Conservation (phyloP, 2,797 vertebrate genomes). For the Acanthopagrus latus region DNA sequence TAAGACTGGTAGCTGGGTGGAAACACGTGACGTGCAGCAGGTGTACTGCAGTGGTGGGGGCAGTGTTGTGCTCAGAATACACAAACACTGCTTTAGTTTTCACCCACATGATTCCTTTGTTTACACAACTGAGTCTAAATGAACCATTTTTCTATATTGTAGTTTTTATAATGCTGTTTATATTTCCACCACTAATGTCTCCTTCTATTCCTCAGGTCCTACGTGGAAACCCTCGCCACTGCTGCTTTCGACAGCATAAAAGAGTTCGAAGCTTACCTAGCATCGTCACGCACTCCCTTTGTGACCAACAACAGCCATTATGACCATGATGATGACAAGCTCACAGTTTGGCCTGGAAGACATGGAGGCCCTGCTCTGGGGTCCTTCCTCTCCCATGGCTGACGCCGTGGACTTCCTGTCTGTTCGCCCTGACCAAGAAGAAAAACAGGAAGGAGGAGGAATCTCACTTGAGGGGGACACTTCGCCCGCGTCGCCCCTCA, state of each 20-base stretch:
- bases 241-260: constrained; percentile 86
- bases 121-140: not conserved
- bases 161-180: not conserved
- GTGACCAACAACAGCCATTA: constrained; percentile 84
- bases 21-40: constrained; percentile 45
- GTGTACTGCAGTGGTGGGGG: constrained; percentile 59
- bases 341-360: constrained; percentile 94
- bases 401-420: constrained; percentile 78
- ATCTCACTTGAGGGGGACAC: constrained; percentile 60
- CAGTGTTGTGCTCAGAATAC: constrained; percentile 54
- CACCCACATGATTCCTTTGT: accelerated
- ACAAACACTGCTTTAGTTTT: not conserved
- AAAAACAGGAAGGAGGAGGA: constrained; percentile 72
- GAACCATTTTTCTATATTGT: not conserved
- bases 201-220: constrained; percentile 77
- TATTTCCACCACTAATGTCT: constrained; percentile 2
- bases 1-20: constrained; percentile 31
- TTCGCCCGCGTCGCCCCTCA: constrained; percentile 72
- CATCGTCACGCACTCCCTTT: constrained; percentile 58
- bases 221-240: constrained; percentile 82
- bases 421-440: constrained; percentile 66
- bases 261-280: constrained; percentile 68
- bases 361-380: constrained; percentile 91
- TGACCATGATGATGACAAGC: constrained; percentile 91
- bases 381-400: constrained; percentile 96